Percentiles rank a stretch among this genome's conserved stretches.
Evolutionary conservation across 1,140 invertebrate species (phyloP).

Genomic region (Drosophila orena): DNA sequence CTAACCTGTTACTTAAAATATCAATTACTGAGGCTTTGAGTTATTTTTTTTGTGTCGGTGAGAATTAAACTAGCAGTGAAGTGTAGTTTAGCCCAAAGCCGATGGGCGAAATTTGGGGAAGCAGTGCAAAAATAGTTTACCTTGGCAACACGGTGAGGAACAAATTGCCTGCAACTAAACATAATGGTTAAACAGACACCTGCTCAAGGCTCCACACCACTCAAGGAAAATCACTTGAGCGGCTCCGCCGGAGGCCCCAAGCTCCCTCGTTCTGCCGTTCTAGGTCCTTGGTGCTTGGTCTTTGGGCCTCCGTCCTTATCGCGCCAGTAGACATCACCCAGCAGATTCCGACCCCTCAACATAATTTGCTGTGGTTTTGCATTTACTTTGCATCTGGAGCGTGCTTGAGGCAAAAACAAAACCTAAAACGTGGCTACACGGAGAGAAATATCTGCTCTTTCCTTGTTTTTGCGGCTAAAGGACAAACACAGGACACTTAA

Average conservation of each 20-base stretch:
- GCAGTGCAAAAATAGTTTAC: constrained; percentile 45
- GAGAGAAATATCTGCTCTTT: neutral
- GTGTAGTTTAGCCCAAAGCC: constrained; percentile 2
- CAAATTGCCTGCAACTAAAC: constrained; percentile 83
- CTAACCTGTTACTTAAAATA: too few relatives aligned
- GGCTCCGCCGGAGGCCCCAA: constrained; percentile 25
- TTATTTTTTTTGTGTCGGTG: neutral
- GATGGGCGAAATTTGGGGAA: constrained; percentile 26
- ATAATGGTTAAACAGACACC: constrained; percentile 82
- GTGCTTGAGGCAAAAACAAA: constrained; percentile 69
- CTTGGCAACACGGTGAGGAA: constrained; percentile 58
- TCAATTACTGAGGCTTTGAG: too few relatives aligned
- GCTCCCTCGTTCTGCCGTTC: neutral
- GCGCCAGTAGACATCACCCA: constrained; percentile 29
- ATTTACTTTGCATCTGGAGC: constrained; percentile 80
- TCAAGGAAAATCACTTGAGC: constrained; percentile 77
- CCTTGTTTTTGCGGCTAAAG: neutral
- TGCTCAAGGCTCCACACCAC: constrained; percentile 67
- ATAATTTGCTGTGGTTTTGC: constrained; percentile 83
- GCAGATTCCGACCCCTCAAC: constrained; percentile 56
- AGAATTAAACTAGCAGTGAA: neutral
- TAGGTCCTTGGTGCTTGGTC: constrained; percentile 3
- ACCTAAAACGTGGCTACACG: constrained; percentile 2
- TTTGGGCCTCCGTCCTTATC: constrained; percentile 26
- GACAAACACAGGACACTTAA: too few relatives aligned